Evolutionary conservation across 1,140 invertebrate species (phyloP), one percentile per base, ranked within the genome.

Genomic region (Vanessa atalanta): DNA sequence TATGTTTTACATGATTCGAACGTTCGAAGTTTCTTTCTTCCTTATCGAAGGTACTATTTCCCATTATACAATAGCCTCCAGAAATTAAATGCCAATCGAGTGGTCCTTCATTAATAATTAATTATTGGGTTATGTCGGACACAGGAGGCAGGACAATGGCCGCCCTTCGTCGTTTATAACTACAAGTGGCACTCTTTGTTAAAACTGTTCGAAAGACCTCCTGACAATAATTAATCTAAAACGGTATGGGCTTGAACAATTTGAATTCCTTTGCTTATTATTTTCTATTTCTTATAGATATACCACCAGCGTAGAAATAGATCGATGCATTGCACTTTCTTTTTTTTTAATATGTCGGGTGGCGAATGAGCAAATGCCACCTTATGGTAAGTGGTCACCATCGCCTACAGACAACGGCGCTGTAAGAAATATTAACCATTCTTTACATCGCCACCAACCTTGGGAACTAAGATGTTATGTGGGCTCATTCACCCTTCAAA

Each of bases 101-200:
- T 77, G 63, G 74, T 66, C 69, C 76, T 81, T 80, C 82, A 84
- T 82, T 82, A 80, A 80, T 82, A 84, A 84, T 84, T 84, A 84
- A 84, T 84, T 84, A 79, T 75, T 75, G 71, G 78, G 51, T 76
- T 72, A 77, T 65, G 82, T 84, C 77, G 66, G 43, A 53, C 47
- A 65, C 82, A 81, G 80, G 55, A 4, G 23, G 37, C 72, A 51
- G 70, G 63, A 75, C 69, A 76, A 77, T 72, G 79, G 74, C 69
- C 63, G 48, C 65, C 60, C 72, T 63, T 73, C 51, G 13, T 51
- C 69, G 50, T 47, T 63, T 31, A 57, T 57, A 69, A 69, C 48
- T 65, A 43, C 51, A 47, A 55, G 53, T 57, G 53, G 53, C 53
- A 23, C 20, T 43, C 67, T 65, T 70, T 75, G 73, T 75, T 70